A percentile compares a stretch with the other conserved stretches of the same genome.
Conservation (phyloP, 2,797 vertebrate species). For the Xenops minutus region DNA sequence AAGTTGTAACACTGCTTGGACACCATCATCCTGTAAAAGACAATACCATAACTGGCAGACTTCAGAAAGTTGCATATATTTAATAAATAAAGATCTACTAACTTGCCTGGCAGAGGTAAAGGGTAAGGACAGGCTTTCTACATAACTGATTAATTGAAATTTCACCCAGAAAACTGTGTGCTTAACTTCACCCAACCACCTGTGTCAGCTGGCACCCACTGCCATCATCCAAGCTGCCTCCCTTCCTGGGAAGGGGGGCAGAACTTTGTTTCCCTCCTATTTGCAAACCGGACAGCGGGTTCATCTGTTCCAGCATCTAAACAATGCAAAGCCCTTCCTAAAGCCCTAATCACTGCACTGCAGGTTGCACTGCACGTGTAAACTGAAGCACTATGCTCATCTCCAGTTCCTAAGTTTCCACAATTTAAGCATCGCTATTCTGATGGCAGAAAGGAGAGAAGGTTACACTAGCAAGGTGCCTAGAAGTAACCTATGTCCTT, state of each 20-base stretch:
- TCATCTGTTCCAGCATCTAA: fast-evolving
- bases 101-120: neutral
- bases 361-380: fast-evolving
- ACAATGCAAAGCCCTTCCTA: neutral
- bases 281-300: neutral
- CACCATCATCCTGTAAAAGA: neutral
- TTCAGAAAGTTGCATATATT: neutral
- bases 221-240: neutral
- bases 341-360: fast-evolving
- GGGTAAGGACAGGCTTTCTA: neutral
- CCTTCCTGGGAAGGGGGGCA: neutral
- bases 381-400: fast-evolving
- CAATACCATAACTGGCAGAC: neutral
- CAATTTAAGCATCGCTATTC: neutral
- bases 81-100: neutral
- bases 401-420: neutral
- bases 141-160: fast-evolving
- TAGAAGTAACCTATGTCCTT: fast-evolving
- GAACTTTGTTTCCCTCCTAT: neutral
- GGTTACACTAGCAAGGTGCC: neutral
- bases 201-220: neutral
- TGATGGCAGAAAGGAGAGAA: neutral
- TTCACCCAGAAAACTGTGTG: neutral
- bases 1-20: neutral
- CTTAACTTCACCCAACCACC: neutral